A percentile compares a stretch with the other conserved stretches of the same genome.
Evolutionary conservation across 92 coral and sea anemone species (phyloP).

Genomic region (Micromussa lordhowensis): DNA sequence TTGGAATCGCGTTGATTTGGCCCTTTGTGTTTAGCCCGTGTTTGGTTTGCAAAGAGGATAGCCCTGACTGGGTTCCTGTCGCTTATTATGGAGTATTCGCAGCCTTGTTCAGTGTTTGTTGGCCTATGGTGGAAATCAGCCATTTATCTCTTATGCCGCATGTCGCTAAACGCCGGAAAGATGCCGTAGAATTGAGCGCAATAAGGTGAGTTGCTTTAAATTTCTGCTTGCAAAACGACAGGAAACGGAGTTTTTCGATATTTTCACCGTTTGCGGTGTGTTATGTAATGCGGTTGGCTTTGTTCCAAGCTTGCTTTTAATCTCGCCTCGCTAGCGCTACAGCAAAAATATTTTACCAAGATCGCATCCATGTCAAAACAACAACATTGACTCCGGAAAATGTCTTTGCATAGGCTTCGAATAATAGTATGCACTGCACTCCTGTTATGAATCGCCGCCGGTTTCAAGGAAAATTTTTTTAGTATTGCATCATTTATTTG

Average conservation of each 20-base stretch:
- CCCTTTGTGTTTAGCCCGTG: slow-evolving; percentile 89
- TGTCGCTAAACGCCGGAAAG: slow-evolving; percentile 82
- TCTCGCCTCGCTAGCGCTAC: neutral
- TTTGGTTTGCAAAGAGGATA: slow-evolving; percentile 65
- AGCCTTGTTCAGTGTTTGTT: slow-evolving; percentile 75
- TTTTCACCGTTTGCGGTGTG: neutral
- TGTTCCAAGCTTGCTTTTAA: slow-evolving; percentile 1
- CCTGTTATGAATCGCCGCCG: neutral
- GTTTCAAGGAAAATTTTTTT: neutral
- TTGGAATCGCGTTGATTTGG: slow-evolving; percentile 84
- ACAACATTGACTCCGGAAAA: neutral
- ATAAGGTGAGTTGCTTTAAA: slow-evolving; percentile 64
- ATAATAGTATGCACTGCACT: neutral
- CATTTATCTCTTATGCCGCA: slow-evolving; percentile 88
- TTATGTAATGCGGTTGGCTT: slow-evolving; percentile 7
- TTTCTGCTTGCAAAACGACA: neutral
- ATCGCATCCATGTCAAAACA: neutral
- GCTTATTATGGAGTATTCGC: slow-evolving; percentile 74
- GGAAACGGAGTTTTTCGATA: neutral
- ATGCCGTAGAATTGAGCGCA: slow-evolving; percentile 82
- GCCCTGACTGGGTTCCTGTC: slow-evolving; percentile 71
- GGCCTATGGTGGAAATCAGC: slow-evolving; percentile 96
- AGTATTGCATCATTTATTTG: slow-evolving; percentile 29
- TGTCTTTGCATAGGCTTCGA: neutral
- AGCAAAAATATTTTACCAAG: neutral